Conservation (phyloP, 2,888 invertebrate genomes). For the Pachycephus smyrnensis region DNA sequence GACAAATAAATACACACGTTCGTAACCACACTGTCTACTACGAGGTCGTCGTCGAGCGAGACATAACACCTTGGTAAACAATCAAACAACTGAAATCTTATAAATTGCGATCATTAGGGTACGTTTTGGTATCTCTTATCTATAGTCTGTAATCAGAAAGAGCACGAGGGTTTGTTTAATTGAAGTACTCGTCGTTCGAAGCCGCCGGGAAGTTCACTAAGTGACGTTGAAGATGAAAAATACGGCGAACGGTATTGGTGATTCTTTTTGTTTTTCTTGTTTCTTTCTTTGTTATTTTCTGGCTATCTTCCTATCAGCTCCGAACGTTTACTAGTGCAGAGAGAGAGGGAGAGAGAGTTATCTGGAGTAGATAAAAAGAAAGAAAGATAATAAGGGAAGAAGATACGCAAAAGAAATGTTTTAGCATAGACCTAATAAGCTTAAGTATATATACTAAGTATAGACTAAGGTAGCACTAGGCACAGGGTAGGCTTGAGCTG, state of each 20-base stretch:
- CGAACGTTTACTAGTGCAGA: neutral
- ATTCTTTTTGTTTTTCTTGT: neutral
- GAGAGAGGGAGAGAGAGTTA: neutral
- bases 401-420: conserved; percentile 6
- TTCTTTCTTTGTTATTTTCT: conserved; percentile 9
- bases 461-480: conserved; percentile 43
- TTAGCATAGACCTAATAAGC: conserved; percentile 14
- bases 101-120: neutral
- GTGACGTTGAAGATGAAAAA: neutral
- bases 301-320: neutral
- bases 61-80: neutral
- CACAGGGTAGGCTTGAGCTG: conserved; percentile 29
- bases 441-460: conserved; percentile 26
- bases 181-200: neutral
- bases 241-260: neutral
- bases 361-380: neutral
- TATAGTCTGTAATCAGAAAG: neutral
- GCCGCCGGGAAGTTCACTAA: neutral
- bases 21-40: neutral
- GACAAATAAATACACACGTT: neutral
- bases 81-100: neutral
- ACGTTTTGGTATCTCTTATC: conserved; percentile 7
- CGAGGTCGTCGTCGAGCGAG: neutral
- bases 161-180: neutral
- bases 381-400: neutral